Evolutionary conservation across 2,888 invertebrate genomes (phyloP), one percentile per base, ranked within the genome.

Genomic region (Pammene aurita): DNA sequence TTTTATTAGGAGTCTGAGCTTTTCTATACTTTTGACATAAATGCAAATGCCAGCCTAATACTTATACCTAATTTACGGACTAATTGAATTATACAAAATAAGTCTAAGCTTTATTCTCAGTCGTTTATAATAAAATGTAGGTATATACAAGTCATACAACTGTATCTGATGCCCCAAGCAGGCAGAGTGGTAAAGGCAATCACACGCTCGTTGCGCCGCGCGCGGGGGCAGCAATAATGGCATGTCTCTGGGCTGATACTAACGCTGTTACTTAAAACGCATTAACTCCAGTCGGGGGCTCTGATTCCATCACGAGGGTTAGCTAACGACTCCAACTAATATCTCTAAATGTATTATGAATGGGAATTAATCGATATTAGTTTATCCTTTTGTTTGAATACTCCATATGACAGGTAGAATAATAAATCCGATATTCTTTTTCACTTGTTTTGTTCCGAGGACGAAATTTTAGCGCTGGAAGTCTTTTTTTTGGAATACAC

Each of bases 201-300:
- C 63, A 68, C 63, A 64, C 58, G 68, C 57, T 68, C 46, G 52
- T 68, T 64, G 67, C 34, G 34, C 54, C 46, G n/a, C 44, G 42
- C 26, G 14, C 13, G 38, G 52, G 63, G 63, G 68, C 34, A 52
- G 44, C 63, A 14, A 34, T 68, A 68, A 68, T 63, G 46, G 63
- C 68, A 42, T 68, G 61, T 67, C 44, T 62, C 55, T 54, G 64
- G 57, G 58, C 44, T 68, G 68, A 68, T 64, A 68, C 68, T 68
- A 58, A 64, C 58, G 57, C 68, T 63, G 52, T 68, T 64, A 58
- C 68, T 64, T 64, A 58, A 68, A 63, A 68, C 68, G 58, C 68
- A 68, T 68, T 68, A 68, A 62, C 57, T 67, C n/a, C 14, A 48
- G 67, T 54, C 41, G 44, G 52, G 68, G 68, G 52, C 64, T 57